Evolutionary conservation across 1,140 invertebrate genomes (phyloP).

Genomic region (Formica exsecta): DNA sequence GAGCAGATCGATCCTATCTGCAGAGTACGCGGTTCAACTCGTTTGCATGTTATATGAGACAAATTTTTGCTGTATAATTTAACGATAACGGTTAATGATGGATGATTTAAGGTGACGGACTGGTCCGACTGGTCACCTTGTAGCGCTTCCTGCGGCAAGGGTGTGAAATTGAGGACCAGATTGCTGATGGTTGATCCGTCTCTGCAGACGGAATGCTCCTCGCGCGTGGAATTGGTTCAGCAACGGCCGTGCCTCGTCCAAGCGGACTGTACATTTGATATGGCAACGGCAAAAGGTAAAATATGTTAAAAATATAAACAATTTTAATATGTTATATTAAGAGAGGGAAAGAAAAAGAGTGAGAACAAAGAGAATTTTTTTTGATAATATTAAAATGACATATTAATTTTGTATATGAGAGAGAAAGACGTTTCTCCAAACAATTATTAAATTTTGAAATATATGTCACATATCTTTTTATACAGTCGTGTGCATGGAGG

Average conservation of each 20-base stretch:
- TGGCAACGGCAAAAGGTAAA: slow-evolving; percentile 91
- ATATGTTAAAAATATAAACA: neutral
- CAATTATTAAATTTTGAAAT: neutral
- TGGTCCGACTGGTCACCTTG: slow-evolving; percentile 93
- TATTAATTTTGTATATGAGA: neutral
- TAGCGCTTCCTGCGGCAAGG: slow-evolving; percentile 90
- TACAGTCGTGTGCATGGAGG: slow-evolving; percentile 92
- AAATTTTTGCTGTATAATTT: slow-evolving; percentile 35
- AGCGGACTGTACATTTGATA: slow-evolving; percentile 90
- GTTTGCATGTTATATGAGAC: neutral
- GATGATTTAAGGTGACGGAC: slow-evolving; percentile 87
- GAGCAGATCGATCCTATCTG: slow-evolving; percentile 88
- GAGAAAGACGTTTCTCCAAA: no score
- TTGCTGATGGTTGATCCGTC: slow-evolving; percentile 89
- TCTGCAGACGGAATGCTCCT: slow-evolving; percentile 88
- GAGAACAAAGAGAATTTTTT: neutral
- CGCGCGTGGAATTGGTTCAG: slow-evolving; percentile 89
- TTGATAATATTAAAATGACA: neutral
- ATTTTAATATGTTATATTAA: neutral
- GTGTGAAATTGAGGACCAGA: slow-evolving; percentile 90
- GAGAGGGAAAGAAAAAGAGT: no score
- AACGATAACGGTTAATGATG: neutral
- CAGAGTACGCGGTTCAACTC: slow-evolving; percentile 71
- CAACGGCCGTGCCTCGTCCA: slow-evolving; percentile 89
- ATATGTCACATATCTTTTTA: neutral